These are phyloP conservation scores for Philypnodon macrostomus DNA, from an alignment of 2,797 vertebrate species.

Conservation along the genomic window DNA sequence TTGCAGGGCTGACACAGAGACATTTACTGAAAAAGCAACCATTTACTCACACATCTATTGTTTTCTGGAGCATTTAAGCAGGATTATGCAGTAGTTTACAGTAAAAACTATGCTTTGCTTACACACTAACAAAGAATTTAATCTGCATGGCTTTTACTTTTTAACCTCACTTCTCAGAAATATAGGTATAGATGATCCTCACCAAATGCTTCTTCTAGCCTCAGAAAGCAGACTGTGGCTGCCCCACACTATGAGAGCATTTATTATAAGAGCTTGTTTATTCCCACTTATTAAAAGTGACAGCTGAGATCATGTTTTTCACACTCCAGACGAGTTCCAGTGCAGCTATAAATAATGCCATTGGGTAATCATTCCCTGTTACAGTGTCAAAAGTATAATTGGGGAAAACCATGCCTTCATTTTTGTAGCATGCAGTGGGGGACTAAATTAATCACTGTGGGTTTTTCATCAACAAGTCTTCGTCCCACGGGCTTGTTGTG, in stretches of 20 bases:
- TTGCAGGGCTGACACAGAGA: too few species aligned
- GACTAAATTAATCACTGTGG: slow-evolving; percentile 37
- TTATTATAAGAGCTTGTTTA: slow-evolving; percentile 16
- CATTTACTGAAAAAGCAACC: too few species aligned
- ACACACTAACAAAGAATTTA: too few species aligned
- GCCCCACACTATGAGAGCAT: background rate
- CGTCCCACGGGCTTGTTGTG: slow-evolving; percentile 14
- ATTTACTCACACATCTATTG: too few species aligned
- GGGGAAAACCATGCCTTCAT: slow-evolving; percentile 24
- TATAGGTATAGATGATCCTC: too few species aligned
- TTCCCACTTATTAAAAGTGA: slow-evolving; percentile 15
- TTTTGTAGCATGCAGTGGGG: slow-evolving; percentile 26
- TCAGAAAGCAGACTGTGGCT: too few species aligned
- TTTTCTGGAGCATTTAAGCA: too few species aligned
- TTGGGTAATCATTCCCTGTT: slow-evolving; percentile 12
- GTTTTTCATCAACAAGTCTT: slow-evolving; percentile 20
- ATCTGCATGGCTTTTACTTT: too few species aligned
- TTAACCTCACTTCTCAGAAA: too few species aligned
- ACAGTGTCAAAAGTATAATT: slow-evolving; percentile 18
- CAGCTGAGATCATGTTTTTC: slow-evolving; percentile 59
- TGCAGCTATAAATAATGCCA: slow-evolving; percentile 43
- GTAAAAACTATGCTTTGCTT: too few species aligned
- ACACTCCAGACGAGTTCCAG: slow-evolving; percentile 40
- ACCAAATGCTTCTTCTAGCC: too few species aligned
- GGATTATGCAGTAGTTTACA: too few species aligned